Conservation (phyloP, 2,797 vertebrate species). For the Rhyacichthys aspro region DNA sequence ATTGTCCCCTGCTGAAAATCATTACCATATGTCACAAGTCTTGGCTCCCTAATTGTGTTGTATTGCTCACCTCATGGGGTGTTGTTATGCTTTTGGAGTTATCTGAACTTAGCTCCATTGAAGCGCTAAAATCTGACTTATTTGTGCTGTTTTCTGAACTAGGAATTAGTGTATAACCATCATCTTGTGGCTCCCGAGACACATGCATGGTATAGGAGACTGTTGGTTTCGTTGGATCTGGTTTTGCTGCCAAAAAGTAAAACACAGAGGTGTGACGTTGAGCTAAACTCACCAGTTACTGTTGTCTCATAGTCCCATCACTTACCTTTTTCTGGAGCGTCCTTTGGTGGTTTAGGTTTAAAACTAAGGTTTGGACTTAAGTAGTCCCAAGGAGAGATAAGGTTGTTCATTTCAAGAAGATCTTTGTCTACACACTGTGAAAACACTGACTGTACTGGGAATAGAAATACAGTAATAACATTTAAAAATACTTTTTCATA, state of each 20-base stretch:
- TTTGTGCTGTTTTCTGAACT: conserved; percentile 27
- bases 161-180: conserved; percentile 39
- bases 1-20: neutral
- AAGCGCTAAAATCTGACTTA: conserved; percentile 63
- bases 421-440: conserved; percentile 83
- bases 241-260: conserved; percentile 68
- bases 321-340: conserved; percentile 83
- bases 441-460: conserved; percentile 83
- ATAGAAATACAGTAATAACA: conserved; percentile 10
- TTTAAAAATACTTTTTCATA: neutral
- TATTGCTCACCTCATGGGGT: conserved; percentile 67
- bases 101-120: conserved; percentile 54
- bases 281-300: neutral
- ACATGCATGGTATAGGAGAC: conserved; percentile 62
- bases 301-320: neutral
- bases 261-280: neutral
- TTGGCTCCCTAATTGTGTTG: neutral
- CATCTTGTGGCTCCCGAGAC: conserved; percentile 46
- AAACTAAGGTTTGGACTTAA: too few relatives aligned
- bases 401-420: conserved; percentile 82
- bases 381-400: conserved; percentile 89
- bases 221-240: conserved; percentile 66
- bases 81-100: conserved; percentile 20
- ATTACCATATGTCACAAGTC: neutral
- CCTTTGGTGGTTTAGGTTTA: conserved; percentile 50